These are phyloP conservation scores for Chymomyza caudatula DNA, from an alignment of 2,888 invertebrate species.

Conservation along the genomic window DNA sequence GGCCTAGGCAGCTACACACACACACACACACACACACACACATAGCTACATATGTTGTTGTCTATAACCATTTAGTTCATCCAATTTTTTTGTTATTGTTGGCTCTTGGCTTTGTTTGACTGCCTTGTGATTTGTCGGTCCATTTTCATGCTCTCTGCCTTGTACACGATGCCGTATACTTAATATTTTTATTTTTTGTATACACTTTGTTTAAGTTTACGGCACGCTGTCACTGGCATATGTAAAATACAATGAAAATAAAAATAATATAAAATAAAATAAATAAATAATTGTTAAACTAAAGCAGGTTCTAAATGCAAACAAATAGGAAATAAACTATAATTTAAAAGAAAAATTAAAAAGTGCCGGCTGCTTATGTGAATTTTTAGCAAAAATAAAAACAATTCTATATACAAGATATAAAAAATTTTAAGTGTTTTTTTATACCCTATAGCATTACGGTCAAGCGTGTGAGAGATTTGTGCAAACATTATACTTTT, in stretches of 20 bases:
- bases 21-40: neutral
- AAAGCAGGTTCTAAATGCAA: neutral
- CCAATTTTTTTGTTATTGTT: neutral
- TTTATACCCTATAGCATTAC: no score
- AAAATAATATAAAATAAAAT: slow-evolving; percentile 1
- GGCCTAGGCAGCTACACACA: neutral
- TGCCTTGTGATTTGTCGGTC: neutral
- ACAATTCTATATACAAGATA: slow-evolving; percentile 2
- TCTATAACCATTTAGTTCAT: neutral
- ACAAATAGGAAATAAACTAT: slow-evolving; percentile 1
- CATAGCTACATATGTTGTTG: neutral
- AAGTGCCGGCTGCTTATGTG: neutral
- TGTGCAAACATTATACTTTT: no score
- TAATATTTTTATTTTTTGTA: neutral
- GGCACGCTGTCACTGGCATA: neutral
- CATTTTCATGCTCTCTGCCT: neutral
- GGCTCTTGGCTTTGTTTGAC: neutral
- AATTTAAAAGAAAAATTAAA: slow-evolving; percentile 15
- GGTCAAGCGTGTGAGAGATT: no score
- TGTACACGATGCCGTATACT: neutral
- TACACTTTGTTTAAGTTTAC: neutral
- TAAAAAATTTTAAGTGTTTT: neutral
- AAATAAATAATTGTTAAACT: neutral
- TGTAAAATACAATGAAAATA: neutral
- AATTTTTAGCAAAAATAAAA: slow-evolving; percentile 5